A percentile compares a stretch with the other conserved stretches of the same genome.
Conservation (phyloP, 2,888 invertebrate genomes). For the Pterostichus niger region DNA sequence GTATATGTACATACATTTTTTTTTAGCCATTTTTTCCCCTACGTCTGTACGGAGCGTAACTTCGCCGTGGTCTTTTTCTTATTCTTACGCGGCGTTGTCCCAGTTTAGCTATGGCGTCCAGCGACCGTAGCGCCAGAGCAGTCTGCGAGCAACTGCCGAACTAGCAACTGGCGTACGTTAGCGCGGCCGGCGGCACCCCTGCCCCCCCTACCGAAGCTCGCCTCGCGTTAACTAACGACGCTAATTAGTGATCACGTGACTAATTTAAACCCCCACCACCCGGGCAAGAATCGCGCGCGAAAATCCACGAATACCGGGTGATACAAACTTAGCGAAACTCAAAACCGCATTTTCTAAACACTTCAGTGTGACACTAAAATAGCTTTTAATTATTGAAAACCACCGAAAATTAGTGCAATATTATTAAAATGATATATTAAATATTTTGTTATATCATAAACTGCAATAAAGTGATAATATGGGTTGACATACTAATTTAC, state of each 20-base stretch:
- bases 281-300: conserved; percentile 55
- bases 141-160: conserved; percentile 62
- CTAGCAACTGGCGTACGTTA: conserved; percentile 65
- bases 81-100: conserved; percentile 66
- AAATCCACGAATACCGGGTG: neutral
- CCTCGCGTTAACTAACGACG: conserved; percentile 66
- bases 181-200: conserved; percentile 64
- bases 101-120: conserved; percentile 64
- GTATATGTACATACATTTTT: conserved; percentile 77
- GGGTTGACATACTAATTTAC: neutral
- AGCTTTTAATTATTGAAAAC: no score
- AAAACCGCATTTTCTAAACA: neutral
- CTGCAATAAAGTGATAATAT: neutral
- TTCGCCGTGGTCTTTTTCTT: conserved; percentile 66
- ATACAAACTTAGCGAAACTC: neutral
- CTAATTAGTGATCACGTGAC: conserved; percentile 67
- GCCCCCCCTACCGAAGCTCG: conserved; percentile 10
- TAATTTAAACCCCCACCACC: conserved; percentile 66
- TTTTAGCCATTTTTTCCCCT: conserved; percentile 74
- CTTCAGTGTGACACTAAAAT: no score
- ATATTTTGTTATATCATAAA: neutral
- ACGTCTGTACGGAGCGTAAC: conserved; percentile 53
- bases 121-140: conserved; percentile 60
- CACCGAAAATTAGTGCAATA: no score
- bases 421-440: no score